A percentile compares a stretch with the other conserved stretches of the same genome.
Conservation (phyloP, 2,113 vertebrate genomes). For the Aspidoscelis tigris region DNA sequence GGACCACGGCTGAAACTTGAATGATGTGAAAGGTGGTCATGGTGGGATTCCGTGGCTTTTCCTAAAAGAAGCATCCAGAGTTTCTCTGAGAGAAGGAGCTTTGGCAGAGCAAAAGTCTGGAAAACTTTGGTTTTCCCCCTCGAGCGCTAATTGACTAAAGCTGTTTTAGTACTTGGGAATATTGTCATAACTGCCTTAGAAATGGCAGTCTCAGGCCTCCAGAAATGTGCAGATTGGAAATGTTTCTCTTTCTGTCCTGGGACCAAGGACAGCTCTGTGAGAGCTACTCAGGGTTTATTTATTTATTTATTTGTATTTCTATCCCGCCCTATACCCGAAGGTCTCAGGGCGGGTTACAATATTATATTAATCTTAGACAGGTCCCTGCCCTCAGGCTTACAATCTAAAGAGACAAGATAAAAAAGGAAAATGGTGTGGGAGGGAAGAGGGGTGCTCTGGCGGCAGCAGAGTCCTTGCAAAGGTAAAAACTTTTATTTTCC, state of each 20-base stretch:
- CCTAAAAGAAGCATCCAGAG: neutral
- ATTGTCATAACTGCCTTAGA: neutral
- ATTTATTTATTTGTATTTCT: no score
- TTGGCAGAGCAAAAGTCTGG: constrained; percentile 15
- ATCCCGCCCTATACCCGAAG: no score
- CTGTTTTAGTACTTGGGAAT: neutral
- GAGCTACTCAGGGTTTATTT: neutral
- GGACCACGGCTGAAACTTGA: neutral
- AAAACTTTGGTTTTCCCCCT: constrained; percentile 25
- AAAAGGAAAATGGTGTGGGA: no score
- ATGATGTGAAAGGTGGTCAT: neutral
- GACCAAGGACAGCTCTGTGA: neutral
- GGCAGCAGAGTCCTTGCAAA: no score
- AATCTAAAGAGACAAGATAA: no score
- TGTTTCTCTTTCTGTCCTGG: neutral
- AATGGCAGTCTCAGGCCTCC: neutral
- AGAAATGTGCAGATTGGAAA: neutral
- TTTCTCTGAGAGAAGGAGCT: constrained; percentile 15
- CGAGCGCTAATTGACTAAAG: neutral
- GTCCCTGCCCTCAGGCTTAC: no score
- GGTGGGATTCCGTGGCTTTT: neutral
- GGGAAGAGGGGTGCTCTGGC: no score
- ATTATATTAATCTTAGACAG: no score
- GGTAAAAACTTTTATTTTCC: no score
- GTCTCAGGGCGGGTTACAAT: no score